Base-by-base conservation (phyloP, 2,888 invertebrate species). In the Melolontha melolontha region DNA sequence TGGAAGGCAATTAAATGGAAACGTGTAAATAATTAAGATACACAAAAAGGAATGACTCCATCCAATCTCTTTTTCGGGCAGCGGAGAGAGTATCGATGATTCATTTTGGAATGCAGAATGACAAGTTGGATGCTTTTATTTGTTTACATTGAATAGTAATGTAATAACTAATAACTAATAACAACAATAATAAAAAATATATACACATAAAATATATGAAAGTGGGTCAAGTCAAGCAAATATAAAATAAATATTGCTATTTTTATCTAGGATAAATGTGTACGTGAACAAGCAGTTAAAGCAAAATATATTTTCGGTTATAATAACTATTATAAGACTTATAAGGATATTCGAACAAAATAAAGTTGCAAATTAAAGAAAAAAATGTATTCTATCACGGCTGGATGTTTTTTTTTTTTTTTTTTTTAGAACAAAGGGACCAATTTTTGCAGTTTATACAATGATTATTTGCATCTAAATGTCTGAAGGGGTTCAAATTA, bases 51-150 rank as follows among this genome's bases (percentile, higher is more conserved):
- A 34, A 34, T 34, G 34, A 10, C 34, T 34, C 10, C 34, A 34
- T 34, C 34, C 4, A 34, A 34, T 34, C 34, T 34, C 34, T 34
- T 34, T 34, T 34, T 34, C 34, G 6, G 8, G 6, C 1, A 29
- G 34, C 6, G 34, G 10, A 34, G 34, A 16, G 5, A 16, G 7
- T 51, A 12, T 27, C 11, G 27, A 2, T 44, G 44, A 59, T 39
- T 42, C 34, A 62, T 27, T 44, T 65, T 67, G 69, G 69, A 71
- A 71, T 67, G 66, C 66, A 52, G 29, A 44, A 44, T 14, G 44
- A 44, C 44, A 14, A n/a, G 29, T 29, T 51, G 12, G 51, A 51
- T 51, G 51, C n/a, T 51, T 51, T 51, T 51, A 27, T 27, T 44
- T 14, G 44, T 34, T 34, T 34, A 34, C 34, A 10, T 34, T 34